Percentiles rank a stretch among this genome's conserved stretches.
phyloP scores from a whole-genome alignment of 2,888 invertebrate genomes.

The Sinopyrophorus schimmeli region DNA sequence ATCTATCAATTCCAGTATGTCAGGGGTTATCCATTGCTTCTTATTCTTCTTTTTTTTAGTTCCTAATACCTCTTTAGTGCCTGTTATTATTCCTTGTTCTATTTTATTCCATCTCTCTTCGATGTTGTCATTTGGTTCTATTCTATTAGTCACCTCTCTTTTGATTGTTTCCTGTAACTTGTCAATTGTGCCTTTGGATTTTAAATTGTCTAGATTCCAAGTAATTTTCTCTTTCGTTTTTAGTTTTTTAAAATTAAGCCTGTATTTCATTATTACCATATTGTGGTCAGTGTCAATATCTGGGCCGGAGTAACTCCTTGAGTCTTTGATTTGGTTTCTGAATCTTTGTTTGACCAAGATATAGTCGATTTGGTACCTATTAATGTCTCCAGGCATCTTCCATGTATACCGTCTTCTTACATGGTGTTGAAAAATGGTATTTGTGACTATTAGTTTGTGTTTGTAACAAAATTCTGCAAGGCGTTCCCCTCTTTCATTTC shows the following conservation, averaged over 20 bases:
- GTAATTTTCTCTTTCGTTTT: background rate
- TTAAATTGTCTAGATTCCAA: conserved; percentile 8
- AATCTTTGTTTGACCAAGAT: conserved; percentile 9
- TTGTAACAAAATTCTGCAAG: conserved; percentile 5
- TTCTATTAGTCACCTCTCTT: too few relatives aligned
- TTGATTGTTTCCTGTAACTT: too few relatives aligned
- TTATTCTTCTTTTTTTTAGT: too few relatives aligned
- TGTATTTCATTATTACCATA: conserved; percentile 3
- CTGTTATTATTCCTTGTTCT: too few relatives aligned
- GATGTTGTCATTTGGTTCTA: too few relatives aligned
- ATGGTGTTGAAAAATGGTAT: conserved; percentile 10
- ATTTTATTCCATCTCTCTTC: too few relatives aligned
- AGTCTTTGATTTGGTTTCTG: conserved; percentile 14
- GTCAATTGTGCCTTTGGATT: too few relatives aligned
- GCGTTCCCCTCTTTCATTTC: conserved; percentile 6
- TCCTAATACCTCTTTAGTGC: too few relatives aligned
- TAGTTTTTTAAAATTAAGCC: conserved; percentile 9
- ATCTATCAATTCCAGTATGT: too few relatives aligned
- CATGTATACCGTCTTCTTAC: conserved; percentile 14
- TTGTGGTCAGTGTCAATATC: conserved; percentile 9
- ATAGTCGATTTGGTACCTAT: conserved; percentile 19
- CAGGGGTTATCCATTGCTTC: too few relatives aligned
- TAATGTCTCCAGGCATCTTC: conserved; percentile 14
- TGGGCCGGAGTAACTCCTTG: conserved; percentile 7
- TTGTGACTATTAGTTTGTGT: conserved; percentile 6